These are phyloP conservation scores for Lepidotrigona ventralis DNA, from an alignment of 1,140 invertebrate species.

Conservation along the genomic window DNA sequence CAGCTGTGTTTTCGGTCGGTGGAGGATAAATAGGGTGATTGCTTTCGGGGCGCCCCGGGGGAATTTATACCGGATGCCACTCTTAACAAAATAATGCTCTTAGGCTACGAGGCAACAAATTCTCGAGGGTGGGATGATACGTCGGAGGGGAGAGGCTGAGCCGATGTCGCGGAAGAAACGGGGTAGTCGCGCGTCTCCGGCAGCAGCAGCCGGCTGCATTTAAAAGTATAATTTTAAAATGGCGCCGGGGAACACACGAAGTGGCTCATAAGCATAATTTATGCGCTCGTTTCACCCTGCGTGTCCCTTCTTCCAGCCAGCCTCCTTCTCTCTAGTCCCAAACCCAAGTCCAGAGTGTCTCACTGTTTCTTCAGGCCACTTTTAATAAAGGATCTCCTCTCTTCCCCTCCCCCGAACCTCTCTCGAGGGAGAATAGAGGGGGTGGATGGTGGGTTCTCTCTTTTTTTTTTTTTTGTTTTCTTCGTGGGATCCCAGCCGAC, in stretches of 20 bases:
- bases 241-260: conserved; percentile 64
- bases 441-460: too few species aligned
- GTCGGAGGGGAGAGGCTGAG: conserved; percentile 7
- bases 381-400: conserved; percentile 70
- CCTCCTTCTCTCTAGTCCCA: too few species aligned
- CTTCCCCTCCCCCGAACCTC: not conserved
- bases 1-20: conserved; percentile 33
- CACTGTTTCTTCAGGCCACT: conserved; percentile 54
- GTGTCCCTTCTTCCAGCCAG: too few species aligned
- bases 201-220: conserved; percentile 52
- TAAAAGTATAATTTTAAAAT: conserved; percentile 75
- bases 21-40: conserved; percentile 49
- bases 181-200: not conserved
- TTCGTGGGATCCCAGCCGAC: not conserved
- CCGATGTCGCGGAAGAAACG: conserved; percentile 16
- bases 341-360: not conserved
- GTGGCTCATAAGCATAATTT: conserved; percentile 72
- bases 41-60: conserved; percentile 8
- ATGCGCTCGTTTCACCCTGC: conserved; percentile 58
- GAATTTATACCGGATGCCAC: conserved; percentile 45
- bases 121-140: conserved; percentile 45
- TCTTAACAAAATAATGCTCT: conserved; percentile 50
- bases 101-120: conserved; percentile 48
- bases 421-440: not conserved
- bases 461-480: conserved; percentile 39